Evolutionary conservation across 92 coral and sea anemone genomes (phyloP).

Genomic region (Epizoanthus illoricatus): DNA sequence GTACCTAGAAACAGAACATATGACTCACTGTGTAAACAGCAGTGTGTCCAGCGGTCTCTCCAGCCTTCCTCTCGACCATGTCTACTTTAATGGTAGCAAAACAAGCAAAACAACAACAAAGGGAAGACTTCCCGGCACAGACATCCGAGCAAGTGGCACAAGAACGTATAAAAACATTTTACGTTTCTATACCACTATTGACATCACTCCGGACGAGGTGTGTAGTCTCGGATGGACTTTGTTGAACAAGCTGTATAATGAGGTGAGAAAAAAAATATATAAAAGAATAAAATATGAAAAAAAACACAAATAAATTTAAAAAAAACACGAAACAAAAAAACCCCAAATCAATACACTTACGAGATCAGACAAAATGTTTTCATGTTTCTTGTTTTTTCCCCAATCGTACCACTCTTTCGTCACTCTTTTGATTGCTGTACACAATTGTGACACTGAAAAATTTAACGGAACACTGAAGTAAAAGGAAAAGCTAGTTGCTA

Average conservation of each 20-base stretch:
- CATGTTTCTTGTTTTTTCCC: too few relatives aligned
- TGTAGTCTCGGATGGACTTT: conserved; percentile 41
- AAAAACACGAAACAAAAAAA: too few relatives aligned
- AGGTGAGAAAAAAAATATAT: conserved; percentile 34
- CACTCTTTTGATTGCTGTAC: too few relatives aligned
- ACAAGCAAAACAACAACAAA: conserved; percentile 45
- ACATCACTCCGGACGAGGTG: conserved; percentile 60
- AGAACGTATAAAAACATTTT: conserved; percentile 47
- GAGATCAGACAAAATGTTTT: too few relatives aligned
- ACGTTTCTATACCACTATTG: conserved; percentile 54
- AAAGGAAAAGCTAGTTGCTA: too few relatives aligned
- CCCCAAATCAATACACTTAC: too few relatives aligned
- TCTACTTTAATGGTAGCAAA: conserved; percentile 62
- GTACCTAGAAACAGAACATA: conserved; percentile 60
- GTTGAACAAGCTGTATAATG: conserved; percentile 47
- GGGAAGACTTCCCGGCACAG: conserved; percentile 54
- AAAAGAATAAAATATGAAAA: too few relatives aligned
- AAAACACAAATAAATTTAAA: too few relatives aligned
- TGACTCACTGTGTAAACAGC: conserved; percentile 65
- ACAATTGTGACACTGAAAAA: too few relatives aligned
- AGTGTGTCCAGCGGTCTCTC: conserved; percentile 69
- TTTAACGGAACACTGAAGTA: too few relatives aligned
- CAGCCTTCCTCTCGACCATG: conserved; percentile 54
- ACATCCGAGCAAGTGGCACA: conserved; percentile 47
- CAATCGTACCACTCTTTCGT: too few relatives aligned